These are phyloP conservation scores for Cromileptes altivelis DNA, from an alignment of 2,113 vertebrate species.

Conservation along the genomic window DNA sequence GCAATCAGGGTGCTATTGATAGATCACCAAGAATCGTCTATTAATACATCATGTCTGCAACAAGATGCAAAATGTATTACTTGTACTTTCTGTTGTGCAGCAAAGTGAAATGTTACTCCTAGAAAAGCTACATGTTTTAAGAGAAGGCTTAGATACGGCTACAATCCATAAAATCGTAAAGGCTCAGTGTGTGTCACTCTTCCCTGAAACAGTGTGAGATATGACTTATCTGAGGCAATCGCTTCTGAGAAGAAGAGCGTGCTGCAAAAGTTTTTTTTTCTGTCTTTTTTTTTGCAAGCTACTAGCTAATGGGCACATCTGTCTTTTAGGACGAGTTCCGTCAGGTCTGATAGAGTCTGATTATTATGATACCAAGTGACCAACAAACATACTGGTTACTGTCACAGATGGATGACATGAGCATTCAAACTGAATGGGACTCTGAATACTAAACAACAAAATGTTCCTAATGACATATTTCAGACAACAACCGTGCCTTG, in stretches of 20 bases:
- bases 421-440: too few relatives aligned
- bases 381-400: too few relatives aligned
- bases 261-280: neutral
- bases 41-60: slow-evolving; percentile 22
- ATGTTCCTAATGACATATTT: too few relatives aligned
- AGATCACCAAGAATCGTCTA: slow-evolving; percentile 47
- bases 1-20: slow-evolving; percentile 32
- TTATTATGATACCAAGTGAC: too few relatives aligned
- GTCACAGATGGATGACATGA: too few relatives aligned
- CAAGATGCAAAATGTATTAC: neutral
- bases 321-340: neutral
- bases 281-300: neutral
- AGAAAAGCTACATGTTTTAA: neutral
- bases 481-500: too few relatives aligned
- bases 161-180: neutral
- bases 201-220: neutral
- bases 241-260: neutral
- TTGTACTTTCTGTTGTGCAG: neutral
- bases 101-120: neutral
- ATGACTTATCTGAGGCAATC: neutral
- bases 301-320: neutral
- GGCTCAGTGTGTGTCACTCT: neutral
- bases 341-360: too few relatives aligned
- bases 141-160: neutral
- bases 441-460: too few relatives aligned